Conservation (phyloP, 2,888 invertebrate species). For the Leucania comma region DNA sequence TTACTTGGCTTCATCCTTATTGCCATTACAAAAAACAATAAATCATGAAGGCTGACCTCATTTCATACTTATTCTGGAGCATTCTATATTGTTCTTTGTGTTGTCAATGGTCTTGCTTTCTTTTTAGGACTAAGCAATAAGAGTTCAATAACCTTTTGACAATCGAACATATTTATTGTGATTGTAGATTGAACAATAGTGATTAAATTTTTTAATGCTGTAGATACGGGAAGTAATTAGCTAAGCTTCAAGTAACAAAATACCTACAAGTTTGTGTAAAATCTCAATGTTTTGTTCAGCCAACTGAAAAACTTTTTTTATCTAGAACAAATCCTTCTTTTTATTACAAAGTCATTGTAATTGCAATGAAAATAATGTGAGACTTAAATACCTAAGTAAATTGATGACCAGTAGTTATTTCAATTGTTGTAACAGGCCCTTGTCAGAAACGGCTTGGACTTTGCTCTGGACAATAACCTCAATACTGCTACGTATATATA, state of each 20-base stretch:
- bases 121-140: background rate
- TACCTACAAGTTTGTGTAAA: background rate
- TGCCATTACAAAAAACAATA: constrained; percentile 7
- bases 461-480: constrained; percentile 43
- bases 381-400: constrained; percentile 26
- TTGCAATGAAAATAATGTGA: constrained; percentile 18
- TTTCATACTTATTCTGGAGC: constrained; percentile 8
- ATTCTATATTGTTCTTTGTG: constrained; percentile 1
- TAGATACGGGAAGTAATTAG: background rate
- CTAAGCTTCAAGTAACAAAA: background rate
- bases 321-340: background rate
- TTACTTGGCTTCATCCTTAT: constrained; percentile 6
- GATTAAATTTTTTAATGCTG: background rate
- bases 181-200: background rate
- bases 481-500: background rate
- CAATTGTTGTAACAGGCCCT: constrained; percentile 48
- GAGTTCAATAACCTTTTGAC: constrained; percentile 29
- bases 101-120: background rate
- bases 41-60: background rate
- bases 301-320: background rate
- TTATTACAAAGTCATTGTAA: constrained; percentile 8
- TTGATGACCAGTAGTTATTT: constrained; percentile 37
- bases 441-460: constrained; percentile 40
- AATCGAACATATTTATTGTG: background rate
- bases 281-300: background rate